A percentile compares a stretch with the other conserved stretches of the same genome.
phyloP scores from a whole-genome alignment of 2,797 vertebrate genomes.

The Benthosema pterotum region DNA sequence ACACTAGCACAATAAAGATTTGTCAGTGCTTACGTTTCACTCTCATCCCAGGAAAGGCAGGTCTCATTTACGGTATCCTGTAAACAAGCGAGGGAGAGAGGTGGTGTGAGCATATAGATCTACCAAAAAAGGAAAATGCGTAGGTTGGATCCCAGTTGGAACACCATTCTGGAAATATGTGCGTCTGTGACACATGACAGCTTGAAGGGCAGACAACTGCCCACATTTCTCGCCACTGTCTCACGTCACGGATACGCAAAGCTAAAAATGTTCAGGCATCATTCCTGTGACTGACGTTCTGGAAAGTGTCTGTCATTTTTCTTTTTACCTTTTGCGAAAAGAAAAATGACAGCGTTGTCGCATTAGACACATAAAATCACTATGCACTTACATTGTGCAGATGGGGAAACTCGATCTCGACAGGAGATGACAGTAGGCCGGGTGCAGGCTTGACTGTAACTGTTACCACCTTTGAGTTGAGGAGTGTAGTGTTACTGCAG shows the following conservation, averaged over 20 bases:
- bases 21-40: slow-evolving; percentile 87
- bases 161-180: slow-evolving; percentile 43
- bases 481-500: slow-evolving; percentile 87
- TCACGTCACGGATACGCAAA: slow-evolving; percentile 11
- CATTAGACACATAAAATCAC: slow-evolving; percentile 41
- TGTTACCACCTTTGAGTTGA: slow-evolving; percentile 95
- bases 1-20: slow-evolving; percentile 19
- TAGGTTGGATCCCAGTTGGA: slow-evolving; percentile 23
- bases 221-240: slow-evolving; percentile 33
- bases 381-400: slow-evolving; percentile 90
- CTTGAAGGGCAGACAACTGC: slow-evolving; percentile 52
- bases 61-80: slow-evolving; percentile 97
- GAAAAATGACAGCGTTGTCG: slow-evolving; percentile 9
- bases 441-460: slow-evolving; percentile 93
- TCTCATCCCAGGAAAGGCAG: slow-evolving; percentile 95
- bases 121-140: slow-evolving; percentile 40
- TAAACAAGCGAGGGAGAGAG: slow-evolving; percentile 56
- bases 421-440: slow-evolving; percentile 83
- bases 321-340: no score
- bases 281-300: slow-evolving; percentile 22
- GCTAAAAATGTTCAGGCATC: slow-evolving; percentile 53
- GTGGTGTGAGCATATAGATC: slow-evolving; percentile 52
- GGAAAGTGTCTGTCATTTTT: no score
- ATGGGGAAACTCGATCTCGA: slow-evolving; percentile 97
- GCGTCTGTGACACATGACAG: slow-evolving; percentile 67